phyloP scores from a whole-genome alignment of 2,888 invertebrate genomes.

The Erebia palarica region DNA sequence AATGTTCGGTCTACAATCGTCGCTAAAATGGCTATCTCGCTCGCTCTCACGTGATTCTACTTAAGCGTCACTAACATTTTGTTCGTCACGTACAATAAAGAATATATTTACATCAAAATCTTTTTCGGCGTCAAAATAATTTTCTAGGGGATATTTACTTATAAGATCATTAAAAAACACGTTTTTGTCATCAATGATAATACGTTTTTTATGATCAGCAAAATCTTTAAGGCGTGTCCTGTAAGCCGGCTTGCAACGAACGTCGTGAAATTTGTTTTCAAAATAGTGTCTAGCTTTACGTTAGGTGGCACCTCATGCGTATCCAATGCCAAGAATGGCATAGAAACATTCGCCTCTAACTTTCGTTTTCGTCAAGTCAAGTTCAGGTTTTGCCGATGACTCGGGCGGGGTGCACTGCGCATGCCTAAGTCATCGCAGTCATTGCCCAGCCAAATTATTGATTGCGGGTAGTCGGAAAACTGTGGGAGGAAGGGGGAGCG shows the following conservation, averaged over 20 bases:
- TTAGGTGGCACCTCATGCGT: slow-evolving; percentile 47
- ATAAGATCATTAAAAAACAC: neutral
- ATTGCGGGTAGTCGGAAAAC: slow-evolving; percentile 80
- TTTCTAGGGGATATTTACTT: neutral
- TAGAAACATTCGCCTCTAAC: slow-evolving; percentile 77
- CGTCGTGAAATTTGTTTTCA: slow-evolving; percentile 31
- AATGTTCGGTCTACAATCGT: slow-evolving; percentile 34
- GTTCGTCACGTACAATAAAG: slow-evolving; percentile 32
- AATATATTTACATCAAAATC: slow-evolving; percentile 12
- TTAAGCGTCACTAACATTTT: slow-evolving; percentile 39
- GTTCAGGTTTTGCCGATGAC: slow-evolving; percentile 80
- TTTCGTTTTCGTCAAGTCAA: slow-evolving; percentile 82
- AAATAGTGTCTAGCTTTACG: slow-evolving; percentile 40
- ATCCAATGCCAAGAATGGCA: slow-evolving; percentile 72
- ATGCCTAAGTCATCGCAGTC: slow-evolving; percentile 80
- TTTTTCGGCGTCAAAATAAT: slow-evolving; percentile 16
- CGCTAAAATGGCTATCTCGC: slow-evolving; percentile 55
- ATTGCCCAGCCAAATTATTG: slow-evolving; percentile 82
- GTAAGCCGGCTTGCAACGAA: slow-evolving; percentile 18
- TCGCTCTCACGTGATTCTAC: slow-evolving; percentile 54
- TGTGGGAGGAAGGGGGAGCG: slow-evolving; percentile 58
- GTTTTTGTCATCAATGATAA: neutral
- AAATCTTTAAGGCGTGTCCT: slow-evolving; percentile 35
- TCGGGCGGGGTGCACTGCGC: slow-evolving; percentile 61
- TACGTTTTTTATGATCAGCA: slow-evolving; percentile 24